Evolutionary conservation across 2,113 vertebrate genomes (phyloP).

Genomic region (Anolis carolinensis): DNA sequence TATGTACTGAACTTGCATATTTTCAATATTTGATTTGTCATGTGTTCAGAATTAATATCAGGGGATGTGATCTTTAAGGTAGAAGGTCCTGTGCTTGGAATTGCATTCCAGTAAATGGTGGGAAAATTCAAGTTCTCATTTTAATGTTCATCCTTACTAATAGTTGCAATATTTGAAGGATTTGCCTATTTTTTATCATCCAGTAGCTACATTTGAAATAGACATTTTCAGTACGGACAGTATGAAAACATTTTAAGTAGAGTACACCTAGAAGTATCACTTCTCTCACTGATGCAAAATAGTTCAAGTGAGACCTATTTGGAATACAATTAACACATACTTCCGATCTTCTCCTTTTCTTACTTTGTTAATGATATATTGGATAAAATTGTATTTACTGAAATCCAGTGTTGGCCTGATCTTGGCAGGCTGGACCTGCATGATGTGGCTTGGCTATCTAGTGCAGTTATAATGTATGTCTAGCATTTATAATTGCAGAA

Average conservation of each 20-base stretch:
- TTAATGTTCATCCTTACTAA: constrained; percentile 69
- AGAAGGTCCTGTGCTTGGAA: constrained; percentile 44
- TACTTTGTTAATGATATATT: constrained; percentile 71
- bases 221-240: constrained; percentile 70
- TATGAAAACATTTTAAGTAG: constrained; percentile 74
- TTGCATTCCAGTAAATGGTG: constrained; percentile 54
- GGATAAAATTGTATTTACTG: constrained; percentile 69
- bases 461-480: constrained; percentile 73
- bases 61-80: constrained; percentile 58
- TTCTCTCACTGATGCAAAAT: constrained; percentile 57
- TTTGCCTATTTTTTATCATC: constrained; percentile 65
- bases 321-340: constrained; percentile 69
- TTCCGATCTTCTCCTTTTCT: constrained; percentile 57
- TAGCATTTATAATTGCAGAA: constrained; percentile 70
- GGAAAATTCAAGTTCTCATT: constrained; percentile 61
- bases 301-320: constrained; percentile 75
- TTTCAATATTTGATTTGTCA: constrained; percentile 63
- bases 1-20: constrained; percentile 71
- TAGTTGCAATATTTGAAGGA: constrained; percentile 66
- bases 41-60: constrained; percentile 57
- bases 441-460: constrained; percentile 78
- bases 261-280: constrained; percentile 62
- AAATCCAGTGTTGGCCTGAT: constrained; percentile 78
- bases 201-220: constrained; percentile 59
- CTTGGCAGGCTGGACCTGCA: constrained; percentile 86